Conservation (phyloP, 2,888 invertebrate species). For the Polymixis flavicincta region DNA sequence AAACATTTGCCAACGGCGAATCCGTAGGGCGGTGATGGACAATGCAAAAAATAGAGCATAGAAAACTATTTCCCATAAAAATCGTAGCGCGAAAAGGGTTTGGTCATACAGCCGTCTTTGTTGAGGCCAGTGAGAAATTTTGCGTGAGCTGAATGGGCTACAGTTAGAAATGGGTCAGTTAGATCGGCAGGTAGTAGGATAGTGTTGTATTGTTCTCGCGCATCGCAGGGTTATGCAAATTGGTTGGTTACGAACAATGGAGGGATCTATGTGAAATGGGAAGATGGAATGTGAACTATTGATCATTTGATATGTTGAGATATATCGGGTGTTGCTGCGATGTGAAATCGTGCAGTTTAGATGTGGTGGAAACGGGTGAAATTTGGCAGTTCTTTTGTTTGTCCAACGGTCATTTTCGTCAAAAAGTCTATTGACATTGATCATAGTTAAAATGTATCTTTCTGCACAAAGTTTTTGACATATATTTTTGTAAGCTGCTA, state of each 20-base stretch:
- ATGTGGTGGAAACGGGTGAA: neutral
- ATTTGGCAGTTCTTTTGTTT: conserved; percentile 32
- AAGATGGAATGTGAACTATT: conserved; percentile 54
- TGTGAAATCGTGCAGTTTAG: neutral
- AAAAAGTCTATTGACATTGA: too few relatives aligned
- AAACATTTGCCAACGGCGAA: conserved; percentile 86
- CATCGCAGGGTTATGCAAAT: conserved; percentile 88
- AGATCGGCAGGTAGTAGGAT: conserved; percentile 76
- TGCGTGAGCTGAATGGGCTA: conserved; percentile 80
- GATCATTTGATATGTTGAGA: neutral
- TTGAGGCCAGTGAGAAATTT: conserved; percentile 88
- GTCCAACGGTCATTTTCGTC: conserved; percentile 48
- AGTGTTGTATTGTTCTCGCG: conserved; percentile 77
- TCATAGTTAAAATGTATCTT: too few relatives aligned
- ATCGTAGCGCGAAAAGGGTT: conserved; percentile 85
- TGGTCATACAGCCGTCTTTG: conserved; percentile 81
- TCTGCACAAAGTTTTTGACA: too few relatives aligned
- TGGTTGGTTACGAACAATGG: conserved; percentile 79
- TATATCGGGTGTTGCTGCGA: conserved; percentile 10
- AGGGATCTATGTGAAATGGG: conserved; percentile 72
- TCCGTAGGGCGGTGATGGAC: conserved; percentile 83
- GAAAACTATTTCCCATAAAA: conserved; percentile 88
- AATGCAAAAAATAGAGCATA: conserved; percentile 90
- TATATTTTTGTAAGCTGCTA: too few relatives aligned
- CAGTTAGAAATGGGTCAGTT: conserved; percentile 87